Evolutionary conservation across 2,113 vertebrate species (phyloP), one percentile per base, ranked within the genome.

Genomic region (Nansenia antarctica): DNA sequence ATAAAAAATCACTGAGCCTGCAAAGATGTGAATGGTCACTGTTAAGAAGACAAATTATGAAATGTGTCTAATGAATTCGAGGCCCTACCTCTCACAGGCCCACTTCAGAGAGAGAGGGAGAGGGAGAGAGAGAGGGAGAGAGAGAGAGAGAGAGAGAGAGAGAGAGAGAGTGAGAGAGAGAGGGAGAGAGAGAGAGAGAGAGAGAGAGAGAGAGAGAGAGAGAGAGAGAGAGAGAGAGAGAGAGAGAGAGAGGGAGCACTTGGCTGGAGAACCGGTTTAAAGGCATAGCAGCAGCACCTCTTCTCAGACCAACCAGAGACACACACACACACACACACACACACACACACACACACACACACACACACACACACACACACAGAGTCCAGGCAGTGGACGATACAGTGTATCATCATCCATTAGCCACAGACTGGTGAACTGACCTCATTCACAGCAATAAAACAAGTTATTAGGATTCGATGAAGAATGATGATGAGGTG

Each of bases 41-140:
- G 73, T 77, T 76, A 79, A 62, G 58, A 64, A 72, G 77, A 82
- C 58, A 71, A 65, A 73, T 79, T 76, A 76, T 73, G 47, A 76
- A 70, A 71, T 18, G 37, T 30, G 20, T 64, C 70, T 55, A 52
- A 60, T 63, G 73, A 70, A 73, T 65, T 34, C n/a, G 55, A 22
- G 42, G 70, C 47, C 57, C 31, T 39, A 62, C 42, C 57, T 14
- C 42, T 65, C 47, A 67, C 31, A 54, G 30, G 4, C 20, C 59
- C 59, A 29, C 62, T 67, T 55, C n/a, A 5, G 30, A 37, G 37
- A 31, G 29, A 24, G 57, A 3, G 22, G 31, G 70, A 67, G 69
- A 73, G 69, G 72, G 63, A 73, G 27, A 20, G 52, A 3, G 32
- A 57, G 45, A 53, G 45, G 53, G 61, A 31, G 62, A 14, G 54